These are phyloP conservation scores for Papilio polyxenes DNA, from an alignment of 1,140 invertebrate species.

Conservation along the genomic window DNA sequence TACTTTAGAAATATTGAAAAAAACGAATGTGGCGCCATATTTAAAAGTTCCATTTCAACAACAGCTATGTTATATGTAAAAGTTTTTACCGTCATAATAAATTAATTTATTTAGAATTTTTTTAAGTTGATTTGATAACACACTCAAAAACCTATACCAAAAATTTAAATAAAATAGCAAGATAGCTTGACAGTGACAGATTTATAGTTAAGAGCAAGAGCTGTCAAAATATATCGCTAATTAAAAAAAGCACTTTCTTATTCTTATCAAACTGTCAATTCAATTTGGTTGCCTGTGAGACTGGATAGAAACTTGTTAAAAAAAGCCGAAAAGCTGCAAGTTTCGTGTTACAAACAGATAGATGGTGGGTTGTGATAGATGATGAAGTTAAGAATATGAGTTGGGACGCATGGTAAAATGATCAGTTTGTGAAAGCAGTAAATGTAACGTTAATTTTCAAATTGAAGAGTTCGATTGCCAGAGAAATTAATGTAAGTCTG, in stretches of 20 bases:
- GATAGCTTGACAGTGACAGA: no score
- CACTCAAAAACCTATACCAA: no score
- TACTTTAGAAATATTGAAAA: no score
- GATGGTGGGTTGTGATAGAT: neutral
- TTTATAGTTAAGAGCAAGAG: neutral
- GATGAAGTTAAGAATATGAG: neutral
- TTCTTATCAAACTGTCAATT: neutral
- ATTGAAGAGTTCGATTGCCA: neutral
- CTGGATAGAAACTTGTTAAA: neutral
- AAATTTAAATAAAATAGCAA: no score
- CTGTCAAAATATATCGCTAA: neutral
- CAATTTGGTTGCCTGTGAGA: neutral
- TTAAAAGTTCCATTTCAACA: no score
- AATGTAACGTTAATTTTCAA: neutral
- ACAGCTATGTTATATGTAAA: no score
- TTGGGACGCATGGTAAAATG: neutral
- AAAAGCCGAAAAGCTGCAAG: conserved; percentile 3
- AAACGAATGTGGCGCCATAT: no score
- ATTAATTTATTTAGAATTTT: no score
- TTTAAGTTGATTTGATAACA: no score
- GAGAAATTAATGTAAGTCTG: neutral
- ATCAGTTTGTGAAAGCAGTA: neutral
- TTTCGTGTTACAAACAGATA: neutral
- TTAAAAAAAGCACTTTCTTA: neutral
- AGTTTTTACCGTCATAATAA: no score